Evolutionary conservation across 2,888 invertebrate species (phyloP).

Genomic region (Plagodis pulveraria): DNA sequence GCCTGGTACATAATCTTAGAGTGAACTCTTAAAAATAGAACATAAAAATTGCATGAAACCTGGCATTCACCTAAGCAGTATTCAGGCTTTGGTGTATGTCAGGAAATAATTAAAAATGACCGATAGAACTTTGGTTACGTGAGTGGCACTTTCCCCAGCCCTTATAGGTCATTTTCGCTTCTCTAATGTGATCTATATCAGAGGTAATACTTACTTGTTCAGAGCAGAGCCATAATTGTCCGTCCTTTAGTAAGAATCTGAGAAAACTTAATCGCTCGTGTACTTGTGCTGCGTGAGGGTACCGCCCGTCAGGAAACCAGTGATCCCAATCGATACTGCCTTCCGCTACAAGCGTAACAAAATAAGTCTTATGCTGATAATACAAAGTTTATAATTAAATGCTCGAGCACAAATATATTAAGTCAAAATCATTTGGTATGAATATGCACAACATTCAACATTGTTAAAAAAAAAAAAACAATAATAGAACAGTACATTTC

Average conservation of each 20-base stretch:
- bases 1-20: slow-evolving; percentile 18
- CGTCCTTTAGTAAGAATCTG: slow-evolving; percentile 96
- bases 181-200: slow-evolving; percentile 1
- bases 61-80: slow-evolving; percentile 4
- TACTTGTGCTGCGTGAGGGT: slow-evolving; percentile 96
- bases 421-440: no score
- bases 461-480: background rate
- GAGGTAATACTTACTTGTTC: slow-evolving; percentile 87
- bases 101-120: slow-evolving; percentile 12
- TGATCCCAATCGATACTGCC: slow-evolving; percentile 91
- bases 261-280: slow-evolving; percentile 97
- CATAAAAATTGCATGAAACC: slow-evolving; percentile 13
- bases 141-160: background rate
- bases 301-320: slow-evolving; percentile 94
- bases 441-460: no score
- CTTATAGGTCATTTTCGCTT: slow-evolving; percentile 3
- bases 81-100: slow-evolving; percentile 5
- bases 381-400: no score
- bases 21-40: slow-evolving; percentile 18
- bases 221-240: slow-evolving; percentile 97
- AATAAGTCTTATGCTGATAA: background rate
- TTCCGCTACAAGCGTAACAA: slow-evolving; percentile 79
- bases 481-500: no score
- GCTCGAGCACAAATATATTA: no score
- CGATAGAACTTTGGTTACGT: background rate